Percentiles rank a stretch among this genome's conserved stretches.
Conservation (phyloP, 2,888 invertebrate genomes). For the Caenorhabditis sp. region DNA sequence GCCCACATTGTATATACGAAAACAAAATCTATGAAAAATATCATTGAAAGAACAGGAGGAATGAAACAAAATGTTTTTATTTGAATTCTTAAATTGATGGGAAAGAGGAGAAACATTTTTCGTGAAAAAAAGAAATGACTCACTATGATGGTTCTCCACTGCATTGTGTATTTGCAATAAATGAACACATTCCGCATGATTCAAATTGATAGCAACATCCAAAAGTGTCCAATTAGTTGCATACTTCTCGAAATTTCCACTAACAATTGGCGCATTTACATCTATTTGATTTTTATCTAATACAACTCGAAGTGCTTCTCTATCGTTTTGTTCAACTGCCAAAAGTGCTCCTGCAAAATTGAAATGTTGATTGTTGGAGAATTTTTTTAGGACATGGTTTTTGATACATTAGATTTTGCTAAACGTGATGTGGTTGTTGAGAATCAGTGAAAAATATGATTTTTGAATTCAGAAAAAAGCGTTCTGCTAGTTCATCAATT, state of each 20-base stretch:
- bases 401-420: too few species aligned
- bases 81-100: too few species aligned
- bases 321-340: slow-evolving; percentile 92
- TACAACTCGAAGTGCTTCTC: slow-evolving; percentile 89
- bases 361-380: not conserved
- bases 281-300: slow-evolving; percentile 90
- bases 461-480: too few species aligned
- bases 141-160: slow-evolving; percentile 73
- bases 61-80: too few species aligned
- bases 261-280: slow-evolving; percentile 79
- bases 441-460: too few species aligned
- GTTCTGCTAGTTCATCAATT: too few species aligned
- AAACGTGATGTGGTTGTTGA: too few species aligned
- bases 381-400: not conserved
- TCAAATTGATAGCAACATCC: slow-evolving; percentile 90
- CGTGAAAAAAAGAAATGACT: slow-evolving; percentile 29
- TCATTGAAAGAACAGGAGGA: too few species aligned
- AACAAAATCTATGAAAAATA: not conserved
- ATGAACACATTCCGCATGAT: slow-evolving; percentile 86
- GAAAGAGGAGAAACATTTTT: too few species aligned
- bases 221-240: slow-evolving; percentile 79
- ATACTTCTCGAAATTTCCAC: slow-evolving; percentile 73
- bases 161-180: slow-evolving; percentile 81
- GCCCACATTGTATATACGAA: too few species aligned
- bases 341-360: slow-evolving; percentile 77